Conservation (phyloP, 2,113 vertebrate genomes). For the Lonchura striata region DNA sequence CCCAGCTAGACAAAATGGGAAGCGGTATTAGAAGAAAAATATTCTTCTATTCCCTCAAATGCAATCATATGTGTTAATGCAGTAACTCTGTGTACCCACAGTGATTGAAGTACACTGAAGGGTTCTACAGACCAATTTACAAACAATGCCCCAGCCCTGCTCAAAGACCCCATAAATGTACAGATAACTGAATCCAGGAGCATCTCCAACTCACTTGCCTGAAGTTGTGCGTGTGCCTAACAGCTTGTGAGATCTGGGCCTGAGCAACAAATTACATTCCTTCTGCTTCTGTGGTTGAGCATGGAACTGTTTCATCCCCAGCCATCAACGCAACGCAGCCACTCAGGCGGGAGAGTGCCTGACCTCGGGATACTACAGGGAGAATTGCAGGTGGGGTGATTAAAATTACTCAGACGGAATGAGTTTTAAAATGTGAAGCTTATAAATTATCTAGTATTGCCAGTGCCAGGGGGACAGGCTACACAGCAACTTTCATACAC, state of each 20-base stretch:
- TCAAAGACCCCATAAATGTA: background rate
- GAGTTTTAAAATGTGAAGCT: conserved; percentile 18
- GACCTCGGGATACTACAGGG: background rate
- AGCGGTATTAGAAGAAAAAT: background rate
- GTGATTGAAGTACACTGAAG: background rate
- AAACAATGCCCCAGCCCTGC: background rate
- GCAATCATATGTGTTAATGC: background rate
- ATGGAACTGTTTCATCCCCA: background rate
- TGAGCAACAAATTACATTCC: conserved; percentile 18
- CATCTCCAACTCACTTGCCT: background rate
- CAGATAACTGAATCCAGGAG: background rate
- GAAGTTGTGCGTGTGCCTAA: background rate
- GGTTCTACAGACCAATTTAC: background rate
- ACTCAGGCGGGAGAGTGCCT: background rate
- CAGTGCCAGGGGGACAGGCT: background rate
- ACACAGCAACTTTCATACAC: background rate
- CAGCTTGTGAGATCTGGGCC: background rate
- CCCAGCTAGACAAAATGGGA: background rate
- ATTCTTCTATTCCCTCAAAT: background rate
- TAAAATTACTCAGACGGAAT: conserved; percentile 22
- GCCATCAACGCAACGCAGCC: background rate
- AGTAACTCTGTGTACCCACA: background rate
- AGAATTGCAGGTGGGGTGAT: conserved; percentile 2
- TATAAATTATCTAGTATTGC: conserved; percentile 37
- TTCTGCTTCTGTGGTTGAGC: background rate